Evolutionary conservation across 2,797 vertebrate genomes (phyloP).

Genomic region (Caiman crocodilus): DNA sequence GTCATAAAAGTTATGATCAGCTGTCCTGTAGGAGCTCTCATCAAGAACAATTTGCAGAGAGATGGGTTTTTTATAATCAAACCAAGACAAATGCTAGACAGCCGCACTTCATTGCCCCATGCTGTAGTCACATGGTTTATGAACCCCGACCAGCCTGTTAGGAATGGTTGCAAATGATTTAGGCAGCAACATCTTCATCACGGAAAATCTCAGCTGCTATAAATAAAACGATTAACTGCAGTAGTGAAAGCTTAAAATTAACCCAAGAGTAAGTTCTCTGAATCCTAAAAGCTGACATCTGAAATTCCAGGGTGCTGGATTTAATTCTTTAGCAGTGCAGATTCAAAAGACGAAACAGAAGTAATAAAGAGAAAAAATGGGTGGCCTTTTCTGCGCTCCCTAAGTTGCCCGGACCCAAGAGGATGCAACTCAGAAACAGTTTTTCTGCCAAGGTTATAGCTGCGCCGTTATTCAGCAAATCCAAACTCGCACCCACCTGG

Average conservation of each 20-base stretch:
- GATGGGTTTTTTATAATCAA: background rate
- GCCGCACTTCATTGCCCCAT: background rate
- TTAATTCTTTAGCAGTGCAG: background rate
- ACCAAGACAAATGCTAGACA: background rate
- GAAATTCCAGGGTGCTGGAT: slow-evolving; percentile 40
- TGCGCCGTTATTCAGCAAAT: slow-evolving; percentile 56
- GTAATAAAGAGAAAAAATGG: background rate
- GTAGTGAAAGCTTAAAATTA: slow-evolving; percentile 54
- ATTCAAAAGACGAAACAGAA: slow-evolving; percentile 1
- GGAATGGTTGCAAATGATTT: slow-evolving; percentile 14
- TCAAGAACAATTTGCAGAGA: background rate
- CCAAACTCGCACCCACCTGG: slow-evolving; percentile 60
- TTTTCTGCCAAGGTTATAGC: slow-evolving; percentile 49
- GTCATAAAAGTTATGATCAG: slow-evolving; percentile 17
- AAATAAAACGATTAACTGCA: slow-evolving; percentile 60
- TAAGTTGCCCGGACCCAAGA: slow-evolving; percentile 28
- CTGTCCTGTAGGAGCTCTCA: background rate
- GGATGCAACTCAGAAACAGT: slow-evolving; percentile 45
- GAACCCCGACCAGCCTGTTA: background rate
- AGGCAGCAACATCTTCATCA: slow-evolving; percentile 16
- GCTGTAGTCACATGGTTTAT: background rate
- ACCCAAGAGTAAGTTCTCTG: slow-evolving; percentile 34
- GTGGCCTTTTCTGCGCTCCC: background rate
- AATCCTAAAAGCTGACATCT: slow-evolving; percentile 40
- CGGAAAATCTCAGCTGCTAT: slow-evolving; percentile 17